Conservation (phyloP, 2,113 vertebrate species). For the Chaetorhynchus papuensis region DNA sequence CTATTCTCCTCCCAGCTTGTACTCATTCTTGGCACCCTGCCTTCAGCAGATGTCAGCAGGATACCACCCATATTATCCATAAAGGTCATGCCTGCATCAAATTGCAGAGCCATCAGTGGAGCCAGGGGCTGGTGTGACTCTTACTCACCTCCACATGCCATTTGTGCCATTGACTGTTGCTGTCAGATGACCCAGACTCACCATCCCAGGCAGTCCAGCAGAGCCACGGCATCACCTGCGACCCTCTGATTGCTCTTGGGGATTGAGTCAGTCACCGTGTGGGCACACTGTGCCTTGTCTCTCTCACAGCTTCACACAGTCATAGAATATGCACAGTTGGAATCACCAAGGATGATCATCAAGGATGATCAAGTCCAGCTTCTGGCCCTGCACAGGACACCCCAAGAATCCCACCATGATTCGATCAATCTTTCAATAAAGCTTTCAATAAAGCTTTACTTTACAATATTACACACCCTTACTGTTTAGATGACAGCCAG, state of each 20-base stretch:
- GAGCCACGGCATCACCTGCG: neutral
- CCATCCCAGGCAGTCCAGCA: neutral
- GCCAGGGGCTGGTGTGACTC: neutral
- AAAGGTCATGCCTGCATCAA: neutral
- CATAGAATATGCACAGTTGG: neutral
- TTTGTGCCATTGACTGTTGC: neutral
- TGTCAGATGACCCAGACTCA: neutral
- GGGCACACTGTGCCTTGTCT: neutral
- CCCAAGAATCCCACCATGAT: neutral
- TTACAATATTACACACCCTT: neutral
- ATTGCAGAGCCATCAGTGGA: accelerated
- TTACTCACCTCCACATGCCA: accelerated
- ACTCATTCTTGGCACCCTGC: neutral
- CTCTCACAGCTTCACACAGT: neutral
- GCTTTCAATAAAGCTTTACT: neutral
- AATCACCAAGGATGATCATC: too few relatives aligned
- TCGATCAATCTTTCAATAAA: neutral
- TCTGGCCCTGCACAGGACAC: neutral
- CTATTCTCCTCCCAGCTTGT: neutral
- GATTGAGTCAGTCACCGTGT: neutral
- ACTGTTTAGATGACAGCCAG: neutral
- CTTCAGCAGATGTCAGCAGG: accelerated
- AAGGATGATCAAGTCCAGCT: neutral
- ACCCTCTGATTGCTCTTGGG: neutral
- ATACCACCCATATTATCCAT: accelerated